phyloP scores from a whole-genome alignment of 2,113 vertebrate species.

The Perognathus longimembris region DNA sequence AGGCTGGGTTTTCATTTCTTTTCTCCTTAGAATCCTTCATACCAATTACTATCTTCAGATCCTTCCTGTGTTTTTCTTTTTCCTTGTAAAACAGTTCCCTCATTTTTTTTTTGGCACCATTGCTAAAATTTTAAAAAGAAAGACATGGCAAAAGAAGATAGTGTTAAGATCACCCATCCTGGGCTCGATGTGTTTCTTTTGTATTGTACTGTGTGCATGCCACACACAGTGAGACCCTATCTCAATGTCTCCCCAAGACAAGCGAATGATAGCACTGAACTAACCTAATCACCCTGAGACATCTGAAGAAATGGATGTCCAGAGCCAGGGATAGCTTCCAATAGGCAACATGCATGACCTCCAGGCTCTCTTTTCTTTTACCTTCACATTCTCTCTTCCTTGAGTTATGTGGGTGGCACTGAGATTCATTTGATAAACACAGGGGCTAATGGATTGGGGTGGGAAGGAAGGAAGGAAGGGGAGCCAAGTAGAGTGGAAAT shows the following conservation, averaged over 20 bases:
- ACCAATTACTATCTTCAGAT: not conserved
- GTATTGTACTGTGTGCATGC: not conserved
- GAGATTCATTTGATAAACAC: slow-evolving; percentile 65
- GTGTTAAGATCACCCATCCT: not conserved
- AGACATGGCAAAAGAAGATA: not conserved
- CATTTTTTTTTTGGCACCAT: not conserved
- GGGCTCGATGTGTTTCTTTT: not conserved
- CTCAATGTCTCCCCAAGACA: not conserved
- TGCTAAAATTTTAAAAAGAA: not conserved
- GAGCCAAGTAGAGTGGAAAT: slow-evolving; percentile 37
- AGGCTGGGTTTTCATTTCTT: not conserved
- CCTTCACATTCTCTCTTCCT: not conserved
- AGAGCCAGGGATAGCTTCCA: not conserved
- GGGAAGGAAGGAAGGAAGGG: slow-evolving; percentile 30
- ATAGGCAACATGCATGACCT: not conserved
- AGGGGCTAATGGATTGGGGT: not conserved
- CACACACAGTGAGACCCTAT: not conserved
- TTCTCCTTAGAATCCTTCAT: accelerated
- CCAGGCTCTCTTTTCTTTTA: slow-evolving; percentile 25
- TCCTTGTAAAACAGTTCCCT: not conserved
- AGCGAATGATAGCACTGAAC: not conserved
- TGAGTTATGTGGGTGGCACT: slow-evolving; percentile 39
- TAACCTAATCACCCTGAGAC: not conserved
- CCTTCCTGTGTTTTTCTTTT: not conserved
- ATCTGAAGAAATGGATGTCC: not conserved